Conservation (phyloP, 1,140 invertebrate genomes). For the Tyrophagus putrescentiae region DNA sequence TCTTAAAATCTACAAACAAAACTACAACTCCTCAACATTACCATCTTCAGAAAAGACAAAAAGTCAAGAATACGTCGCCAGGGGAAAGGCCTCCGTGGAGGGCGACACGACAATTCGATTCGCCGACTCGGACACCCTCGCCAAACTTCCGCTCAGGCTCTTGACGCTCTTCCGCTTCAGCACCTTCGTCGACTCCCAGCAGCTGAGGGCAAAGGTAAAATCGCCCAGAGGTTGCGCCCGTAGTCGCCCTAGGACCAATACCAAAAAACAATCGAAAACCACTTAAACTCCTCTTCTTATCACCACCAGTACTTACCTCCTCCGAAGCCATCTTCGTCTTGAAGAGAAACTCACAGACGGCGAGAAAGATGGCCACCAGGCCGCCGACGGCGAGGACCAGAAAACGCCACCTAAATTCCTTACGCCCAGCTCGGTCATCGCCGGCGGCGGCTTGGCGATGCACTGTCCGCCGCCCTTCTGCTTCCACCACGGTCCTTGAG, state of each 20-base stretch:
- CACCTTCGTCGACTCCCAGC: constrained; percentile 29
- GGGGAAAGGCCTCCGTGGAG: too few species aligned
- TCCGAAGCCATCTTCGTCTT: constrained; percentile 7
- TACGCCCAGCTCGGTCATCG: constrained; percentile 20
- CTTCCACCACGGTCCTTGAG: constrained; percentile 36
- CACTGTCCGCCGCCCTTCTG: constrained; percentile 29
- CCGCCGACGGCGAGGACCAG: constrained; percentile 37
- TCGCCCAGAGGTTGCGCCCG: constrained; percentile 28
- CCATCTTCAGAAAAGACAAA: too few species aligned
- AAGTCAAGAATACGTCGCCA: too few species aligned
- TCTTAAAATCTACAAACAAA: too few species aligned
- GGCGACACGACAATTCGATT: too few species aligned
- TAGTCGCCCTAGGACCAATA: constrained; percentile 24
- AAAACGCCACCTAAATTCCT: constrained; percentile 34
- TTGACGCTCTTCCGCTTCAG: constrained; percentile 10
- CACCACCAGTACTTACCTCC: constrained; percentile 25
- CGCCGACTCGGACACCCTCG: too few species aligned
- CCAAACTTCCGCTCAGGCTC: constrained; percentile 7
- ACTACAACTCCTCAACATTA: too few species aligned
- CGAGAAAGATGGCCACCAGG: constrained; percentile 29
- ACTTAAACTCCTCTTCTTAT: neutral
- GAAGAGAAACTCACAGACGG: constrained; percentile 26
- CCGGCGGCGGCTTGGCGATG: constrained; percentile 21
- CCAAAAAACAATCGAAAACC: constrained; percentile 6
- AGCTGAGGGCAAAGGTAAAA: constrained; percentile 29